Base-by-base conservation (phyloP, 2,113 vertebrate species). In the Hippocampus mohnikei region DNA sequence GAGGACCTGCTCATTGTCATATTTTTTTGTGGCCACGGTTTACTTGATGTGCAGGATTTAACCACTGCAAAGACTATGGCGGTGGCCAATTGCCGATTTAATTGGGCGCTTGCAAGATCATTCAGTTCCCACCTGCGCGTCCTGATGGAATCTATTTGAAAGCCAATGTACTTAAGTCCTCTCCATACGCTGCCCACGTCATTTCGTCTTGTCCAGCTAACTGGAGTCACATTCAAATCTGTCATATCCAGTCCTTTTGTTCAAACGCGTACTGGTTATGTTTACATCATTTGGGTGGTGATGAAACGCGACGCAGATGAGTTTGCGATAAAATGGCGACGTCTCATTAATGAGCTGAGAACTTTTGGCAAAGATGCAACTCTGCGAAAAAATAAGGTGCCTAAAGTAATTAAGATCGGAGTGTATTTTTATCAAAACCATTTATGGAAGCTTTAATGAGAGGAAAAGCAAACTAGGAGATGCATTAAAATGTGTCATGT, bases 311-410 rank as follows among this genome's bases (percentile, higher is more conserved):
- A 9, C 20, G 12, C 50, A 21, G 1, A 52, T 3, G 20, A 52
- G 50, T 52, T 52, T 21, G 20, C 50, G 6, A 53, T 20, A 53
- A 53, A 53, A 53, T 12, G n/a, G 46, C 48, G 20, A 29, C 18
- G 5, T 21, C 64, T 77, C 16, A 59, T 81, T 81, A 74, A 72
- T 23, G 25, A 46, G 69, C 65, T n/a, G 3, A 48, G 64, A 80
- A 69, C 46, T 29, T 69, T 65, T 65, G 25, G 15, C 50, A 53
- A 78, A 76, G 50, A 68, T 70, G 61, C 46, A 37, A 27, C 37
- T 78, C 69, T 66, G 55, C 40, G 74, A 13, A 66, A 74, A 62
- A 75, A 33, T 73, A 41, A 53, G 62, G 69, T 0, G 20, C 40
- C 5, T 6, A 60, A 41, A 55, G 66, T 23, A 69, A 63, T 42